phyloP scores from a whole-genome alignment of 2,113 vertebrate species.

The Gnathonemus longibarbis region DNA sequence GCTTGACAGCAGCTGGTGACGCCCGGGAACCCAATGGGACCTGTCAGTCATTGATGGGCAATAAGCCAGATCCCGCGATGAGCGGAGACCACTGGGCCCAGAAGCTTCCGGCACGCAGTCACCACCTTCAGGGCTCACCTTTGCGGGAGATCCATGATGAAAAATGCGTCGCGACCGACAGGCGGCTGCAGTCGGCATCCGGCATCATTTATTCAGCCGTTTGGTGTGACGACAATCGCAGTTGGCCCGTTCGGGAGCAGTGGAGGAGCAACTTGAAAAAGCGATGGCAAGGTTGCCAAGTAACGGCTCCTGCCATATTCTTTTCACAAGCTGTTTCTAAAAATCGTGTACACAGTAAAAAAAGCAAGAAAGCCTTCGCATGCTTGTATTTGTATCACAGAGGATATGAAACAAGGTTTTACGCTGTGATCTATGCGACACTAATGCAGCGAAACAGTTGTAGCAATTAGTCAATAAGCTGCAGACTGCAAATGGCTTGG shows the following conservation, averaged over 20 bases:
- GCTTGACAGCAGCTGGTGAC: background rate
- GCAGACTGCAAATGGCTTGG: background rate
- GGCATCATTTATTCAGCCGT: background rate
- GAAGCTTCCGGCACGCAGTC: background rate
- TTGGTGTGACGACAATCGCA: background rate
- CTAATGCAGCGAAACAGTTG: background rate
- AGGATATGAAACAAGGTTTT: background rate
- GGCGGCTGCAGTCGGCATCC: background rate
- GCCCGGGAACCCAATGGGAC: background rate
- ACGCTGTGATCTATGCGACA: background rate
- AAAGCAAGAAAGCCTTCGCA: background rate
- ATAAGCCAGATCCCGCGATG: background rate
- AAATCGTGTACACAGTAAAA: background rate
- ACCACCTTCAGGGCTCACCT: background rate
- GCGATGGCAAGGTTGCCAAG: background rate
- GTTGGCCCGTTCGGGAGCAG: background rate
- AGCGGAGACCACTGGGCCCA: background rate
- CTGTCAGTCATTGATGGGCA: background rate
- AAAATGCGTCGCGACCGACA: background rate
- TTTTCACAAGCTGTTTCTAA: background rate
- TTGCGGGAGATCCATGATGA: background rate
- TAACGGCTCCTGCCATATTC: conserved; percentile 4
- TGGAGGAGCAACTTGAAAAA: background rate
- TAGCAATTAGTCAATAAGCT: background rate
- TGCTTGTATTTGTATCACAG: background rate